Conservation (phyloP, 2,113 vertebrate species). For the Dipodomys ordii region DNA sequence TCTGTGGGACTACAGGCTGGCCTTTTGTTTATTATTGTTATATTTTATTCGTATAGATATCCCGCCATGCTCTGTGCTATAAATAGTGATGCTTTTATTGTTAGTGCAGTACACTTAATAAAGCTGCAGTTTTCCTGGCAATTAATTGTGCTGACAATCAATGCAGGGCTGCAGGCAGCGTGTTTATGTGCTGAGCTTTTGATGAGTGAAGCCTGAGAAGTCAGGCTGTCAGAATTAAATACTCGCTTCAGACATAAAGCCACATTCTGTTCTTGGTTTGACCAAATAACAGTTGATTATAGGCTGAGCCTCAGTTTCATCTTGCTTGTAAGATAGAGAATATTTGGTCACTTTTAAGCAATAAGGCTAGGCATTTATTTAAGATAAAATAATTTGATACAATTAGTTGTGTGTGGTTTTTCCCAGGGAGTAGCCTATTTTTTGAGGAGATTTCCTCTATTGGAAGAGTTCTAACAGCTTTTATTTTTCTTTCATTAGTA, state of each 20-base stretch:
- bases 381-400: constrained; percentile 49
- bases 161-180: constrained; percentile 70
- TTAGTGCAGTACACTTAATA: constrained; percentile 78
- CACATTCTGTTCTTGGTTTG: constrained; percentile 57
- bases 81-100: constrained; percentile 80
- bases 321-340: constrained; percentile 62
- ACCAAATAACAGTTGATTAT: constrained; percentile 67
- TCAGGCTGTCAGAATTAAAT: constrained; percentile 69
- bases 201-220: constrained; percentile 71
- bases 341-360: constrained; percentile 61
- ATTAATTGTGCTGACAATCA: constrained; percentile 82
- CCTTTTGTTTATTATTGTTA: constrained; percentile 72
- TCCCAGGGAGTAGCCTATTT: background rate
- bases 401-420: constrained; percentile 49
- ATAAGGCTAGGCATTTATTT: constrained; percentile 48
- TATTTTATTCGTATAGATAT: constrained; percentile 76
- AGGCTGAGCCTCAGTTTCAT: background rate
- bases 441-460: constrained; percentile 28
- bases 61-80: constrained; percentile 54
- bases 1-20: constrained; percentile 30
- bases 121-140: constrained; percentile 76
- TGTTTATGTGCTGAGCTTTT: constrained; percentile 79
- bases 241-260: constrained; percentile 61
- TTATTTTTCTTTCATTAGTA: background rate
- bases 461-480: constrained; percentile 1